Base-by-base conservation (phyloP, 2,888 invertebrate genomes). In the Dermolepida albohirtum region DNA sequence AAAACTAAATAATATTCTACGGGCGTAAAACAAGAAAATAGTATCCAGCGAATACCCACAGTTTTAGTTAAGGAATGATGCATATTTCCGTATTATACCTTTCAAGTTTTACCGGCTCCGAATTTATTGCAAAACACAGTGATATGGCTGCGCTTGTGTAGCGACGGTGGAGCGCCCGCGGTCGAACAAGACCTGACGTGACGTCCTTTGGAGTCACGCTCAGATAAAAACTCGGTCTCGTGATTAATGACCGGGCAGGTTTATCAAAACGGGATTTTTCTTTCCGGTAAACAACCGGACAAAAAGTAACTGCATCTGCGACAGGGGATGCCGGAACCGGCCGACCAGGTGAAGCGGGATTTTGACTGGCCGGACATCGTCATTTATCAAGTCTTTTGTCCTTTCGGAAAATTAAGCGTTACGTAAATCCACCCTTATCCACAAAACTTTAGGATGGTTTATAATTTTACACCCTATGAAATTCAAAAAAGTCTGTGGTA, bases 121-220 rank as follows among this genome's bases (percentile, higher is more conserved):
- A 77, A 76, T 77, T 77, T 77, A 76, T 73, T 73, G 74, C 75
- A 74, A 74, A 76, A 77, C 76, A 73, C 72, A 72, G 71, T 71
- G 72, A 76, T 55, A 17, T 14, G 40, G 51, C 67, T 69, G 65
- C 44, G 70, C 66, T 74, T 72, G 73, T 75, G 75, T 22, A 22
- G 76, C 4, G 50, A 2, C 14, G 64, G 49, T 74, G 75, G 39
- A 74, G 76, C 74, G 73, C 72, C 72, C 71, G 70, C 77, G 78
- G 76, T 77, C 77, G 76, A 76, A 75, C 76, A 74, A 72, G 74
- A 77, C 76, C 77, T 77, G 79, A 79, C 75, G 78, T 76, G 78
- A 79, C 79, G 78, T 79, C 81, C 79, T 80, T 81, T 80, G 79
- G 80, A 76, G 80, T 81, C 81, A 81, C 80, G 81, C 80, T 77